Evolutionary conservation across 2,797 vertebrate species (phyloP).

Genomic region (Danio choprae): DNA sequence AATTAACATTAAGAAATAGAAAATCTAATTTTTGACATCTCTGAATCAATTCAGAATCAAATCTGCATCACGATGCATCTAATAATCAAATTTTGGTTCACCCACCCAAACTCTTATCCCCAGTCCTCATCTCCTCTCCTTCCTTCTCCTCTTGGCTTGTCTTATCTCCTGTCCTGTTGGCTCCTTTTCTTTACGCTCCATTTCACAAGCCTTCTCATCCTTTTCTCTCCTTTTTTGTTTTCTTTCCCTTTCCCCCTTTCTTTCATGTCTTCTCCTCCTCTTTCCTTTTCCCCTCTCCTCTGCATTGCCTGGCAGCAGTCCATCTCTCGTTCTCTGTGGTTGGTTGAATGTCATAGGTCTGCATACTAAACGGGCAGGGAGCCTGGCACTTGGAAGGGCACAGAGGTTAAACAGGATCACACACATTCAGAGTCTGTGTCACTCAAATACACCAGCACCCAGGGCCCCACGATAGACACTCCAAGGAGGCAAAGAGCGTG

Average conservation of each 20-base stretch:
- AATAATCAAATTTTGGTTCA: too few relatives aligned
- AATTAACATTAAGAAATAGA: too few relatives aligned
- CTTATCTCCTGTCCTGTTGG: not conserved
- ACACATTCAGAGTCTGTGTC: slow-evolving; percentile 49
- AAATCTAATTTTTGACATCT: too few relatives aligned
- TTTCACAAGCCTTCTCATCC: too few relatives aligned
- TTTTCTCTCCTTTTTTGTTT: not conserved
- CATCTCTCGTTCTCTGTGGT: slow-evolving; percentile 14
- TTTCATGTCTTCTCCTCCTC: not conserved
- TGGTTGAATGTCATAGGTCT: slow-evolving; percentile 50
- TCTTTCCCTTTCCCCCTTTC: not conserved
- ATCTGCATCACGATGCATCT: too few relatives aligned
- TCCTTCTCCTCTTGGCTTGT: not conserved
- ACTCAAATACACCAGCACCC: slow-evolving; percentile 43
- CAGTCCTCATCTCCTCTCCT: not conserved
- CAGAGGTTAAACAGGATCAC: slow-evolving; percentile 56
- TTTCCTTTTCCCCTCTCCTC: not conserved
- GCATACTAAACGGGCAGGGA: slow-evolving; percentile 59
- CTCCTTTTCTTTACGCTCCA: not conserved
- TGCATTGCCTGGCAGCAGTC: slow-evolving; percentile 16
- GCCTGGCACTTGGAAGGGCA: slow-evolving; percentile 51
- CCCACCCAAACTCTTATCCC: too few relatives aligned
- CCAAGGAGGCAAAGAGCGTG: slow-evolving; percentile 46
- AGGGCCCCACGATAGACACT: slow-evolving; percentile 41
- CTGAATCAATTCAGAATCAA: too few relatives aligned